phyloP scores from a whole-genome alignment of 1,140 invertebrate species.

The Gryllus bimaculatus region DNA sequence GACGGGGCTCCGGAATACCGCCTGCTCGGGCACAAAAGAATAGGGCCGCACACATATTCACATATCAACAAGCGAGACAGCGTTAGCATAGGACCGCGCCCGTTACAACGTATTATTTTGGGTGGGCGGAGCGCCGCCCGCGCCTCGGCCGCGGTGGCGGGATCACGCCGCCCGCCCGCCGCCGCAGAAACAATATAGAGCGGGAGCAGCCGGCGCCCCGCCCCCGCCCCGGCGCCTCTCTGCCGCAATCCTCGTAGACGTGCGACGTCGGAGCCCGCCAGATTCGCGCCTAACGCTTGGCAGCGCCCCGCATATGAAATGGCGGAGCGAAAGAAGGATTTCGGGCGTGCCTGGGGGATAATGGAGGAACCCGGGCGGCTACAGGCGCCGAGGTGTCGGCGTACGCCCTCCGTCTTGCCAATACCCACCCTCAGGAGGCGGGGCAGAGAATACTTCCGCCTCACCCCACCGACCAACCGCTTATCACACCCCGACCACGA shows the following conservation, averaged over 20 bases:
- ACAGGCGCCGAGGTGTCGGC: too few species aligned
- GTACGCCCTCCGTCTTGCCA: too few species aligned
- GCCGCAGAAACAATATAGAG: conserved; percentile 3
- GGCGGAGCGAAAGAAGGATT: neutral
- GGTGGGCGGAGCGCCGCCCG: too few species aligned
- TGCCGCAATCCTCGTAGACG: neutral
- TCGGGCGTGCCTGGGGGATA: neutral
- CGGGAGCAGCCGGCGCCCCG: too few species aligned
- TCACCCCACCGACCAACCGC: too few species aligned
- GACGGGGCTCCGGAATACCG: neutral
- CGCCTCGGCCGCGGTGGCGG: neutral
- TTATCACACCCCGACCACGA: too few species aligned
- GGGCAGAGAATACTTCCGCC: too few species aligned
- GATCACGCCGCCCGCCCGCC: neutral
- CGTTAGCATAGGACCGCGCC: neutral
- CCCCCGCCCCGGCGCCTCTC: too few species aligned
- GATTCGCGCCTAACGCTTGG: neutral
- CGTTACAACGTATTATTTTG: neutral
- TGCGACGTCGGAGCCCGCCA: neutral
- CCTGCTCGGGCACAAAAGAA: neutral
- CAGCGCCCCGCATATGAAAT: neutral
- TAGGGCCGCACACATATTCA: neutral
- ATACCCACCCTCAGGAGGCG: too few species aligned
- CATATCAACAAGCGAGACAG: neutral
- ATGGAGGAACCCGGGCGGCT: neutral